phyloP scores from a whole-genome alignment of 2,797 vertebrate species.

The Coreius guichenoti region DNA sequence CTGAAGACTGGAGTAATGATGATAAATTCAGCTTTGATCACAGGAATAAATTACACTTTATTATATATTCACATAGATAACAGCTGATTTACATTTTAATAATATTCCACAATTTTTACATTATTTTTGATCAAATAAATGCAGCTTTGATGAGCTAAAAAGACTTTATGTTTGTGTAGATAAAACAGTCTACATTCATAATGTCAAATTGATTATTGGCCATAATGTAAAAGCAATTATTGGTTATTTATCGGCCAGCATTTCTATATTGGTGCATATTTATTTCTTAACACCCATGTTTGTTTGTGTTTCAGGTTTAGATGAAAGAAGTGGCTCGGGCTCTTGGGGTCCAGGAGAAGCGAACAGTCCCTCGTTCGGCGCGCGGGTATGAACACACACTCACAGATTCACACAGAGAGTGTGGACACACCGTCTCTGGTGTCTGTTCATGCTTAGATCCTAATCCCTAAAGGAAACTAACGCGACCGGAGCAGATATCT shows the following conservation, averaged over 20 bases:
- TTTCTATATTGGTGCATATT: not conserved
- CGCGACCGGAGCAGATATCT: not conserved
- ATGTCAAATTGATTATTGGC: not conserved
- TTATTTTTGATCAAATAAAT: not conserved
- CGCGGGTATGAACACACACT: slow-evolving; percentile 81
- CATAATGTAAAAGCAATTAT: not conserved
- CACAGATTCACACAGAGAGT: not conserved
- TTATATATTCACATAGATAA: not conserved
- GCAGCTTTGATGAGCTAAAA: not conserved
- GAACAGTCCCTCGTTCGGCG: slow-evolving; percentile 87
- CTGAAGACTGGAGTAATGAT: not conserved
- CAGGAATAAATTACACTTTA: not conserved
- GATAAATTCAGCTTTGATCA: not conserved
- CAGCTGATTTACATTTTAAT: accelerated
- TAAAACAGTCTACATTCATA: accelerated
- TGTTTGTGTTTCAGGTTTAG: slow-evolving; percentile 80
- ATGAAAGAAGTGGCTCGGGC: slow-evolving; percentile 86
- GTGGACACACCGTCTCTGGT: not conserved
- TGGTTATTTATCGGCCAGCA: not conserved
- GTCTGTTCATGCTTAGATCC: not conserved
- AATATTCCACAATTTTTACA: not conserved
- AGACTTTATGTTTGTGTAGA: not conserved
- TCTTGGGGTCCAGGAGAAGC: slow-evolving; percentile 90
- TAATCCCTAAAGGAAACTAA: slow-evolving; percentile 7
- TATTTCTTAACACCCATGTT: not conserved